Base-by-base conservation (phyloP, 2,888 invertebrate species). In the Erebia aethiops region DNA sequence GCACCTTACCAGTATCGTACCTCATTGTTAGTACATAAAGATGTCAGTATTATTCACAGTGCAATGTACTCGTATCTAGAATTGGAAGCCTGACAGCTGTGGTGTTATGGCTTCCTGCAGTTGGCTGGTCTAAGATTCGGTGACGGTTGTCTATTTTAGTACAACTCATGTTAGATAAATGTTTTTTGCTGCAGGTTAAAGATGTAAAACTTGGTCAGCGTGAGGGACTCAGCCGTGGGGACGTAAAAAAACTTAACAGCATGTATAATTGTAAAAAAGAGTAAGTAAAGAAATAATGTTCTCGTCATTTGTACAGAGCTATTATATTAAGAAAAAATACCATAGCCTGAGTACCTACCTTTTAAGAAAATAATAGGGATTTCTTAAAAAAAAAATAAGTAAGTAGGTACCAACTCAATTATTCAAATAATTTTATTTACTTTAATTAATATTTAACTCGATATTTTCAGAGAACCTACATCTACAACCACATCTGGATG, bases 221-320 rank as follows among this genome's bases (percentile, higher is more conserved):
- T 13, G 95, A 95, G 69, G 96, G 96, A 0, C 95, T 97, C 77
- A 97, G 97, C 71, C 89, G 94, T 16, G 94, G 94, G 0, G 97
- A 97, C 80, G 94, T 97, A 11, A 94, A 94, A 74, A 97, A 97
- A 85, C 87, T 97, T 14, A 95, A 96, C 78, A 90, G 91, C 71
- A 97, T 97, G 97, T 97, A 97, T 84, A 94, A 95, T 62, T 97
- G 97, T 81, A 89, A 92, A 71, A 93, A 92, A 81, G 87, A 88
- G 93, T 93, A 76, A 87, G 92, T 86, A 14, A 52, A 9, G 46
- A 26, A 26, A 26, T 26, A 26, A 26, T 26, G 26, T 26, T 26
- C 26, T 26, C 26, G 3, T 26, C 1, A 26, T 26, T 26, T 26
- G 26, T 26, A 4, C 26, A 26, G 26, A 26, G 26, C 0, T 26